Conservation (phyloP, 2,113 vertebrate genomes). For the Gnathonemus longibarbis region DNA sequence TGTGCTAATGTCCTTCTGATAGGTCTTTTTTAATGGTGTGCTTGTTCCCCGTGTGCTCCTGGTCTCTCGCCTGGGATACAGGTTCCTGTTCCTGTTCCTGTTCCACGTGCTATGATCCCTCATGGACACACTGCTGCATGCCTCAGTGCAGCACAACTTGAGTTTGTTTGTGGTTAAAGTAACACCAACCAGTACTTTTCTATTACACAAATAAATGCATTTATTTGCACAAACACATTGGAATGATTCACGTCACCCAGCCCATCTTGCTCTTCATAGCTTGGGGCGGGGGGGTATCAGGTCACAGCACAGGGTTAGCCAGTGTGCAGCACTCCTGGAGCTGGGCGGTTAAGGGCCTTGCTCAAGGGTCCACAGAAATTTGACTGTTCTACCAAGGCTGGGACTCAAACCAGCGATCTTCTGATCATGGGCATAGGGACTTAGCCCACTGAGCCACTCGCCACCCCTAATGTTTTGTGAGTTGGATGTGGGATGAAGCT, state of each 20-base stretch:
- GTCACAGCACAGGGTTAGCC: no score
- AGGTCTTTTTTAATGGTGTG: neutral
- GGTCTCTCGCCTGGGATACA: neutral
- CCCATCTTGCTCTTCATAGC: neutral
- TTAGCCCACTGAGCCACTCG: neutral
- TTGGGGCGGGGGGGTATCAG: neutral
- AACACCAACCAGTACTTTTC: neutral
- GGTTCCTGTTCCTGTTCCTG: neutral
- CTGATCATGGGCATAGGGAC: neutral
- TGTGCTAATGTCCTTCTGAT: neutral
- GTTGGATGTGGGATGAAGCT: neutral
- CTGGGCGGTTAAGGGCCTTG: neutral
- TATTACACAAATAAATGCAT: neutral
- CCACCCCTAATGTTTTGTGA: neutral
- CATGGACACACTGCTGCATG: neutral
- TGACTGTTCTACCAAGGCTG: neutral
- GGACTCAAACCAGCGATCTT: neutral
- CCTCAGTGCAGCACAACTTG: neutral
- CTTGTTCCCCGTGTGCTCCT: neutral
- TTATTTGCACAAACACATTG: neutral
- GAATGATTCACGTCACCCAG: neutral
- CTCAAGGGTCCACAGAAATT: neutral
- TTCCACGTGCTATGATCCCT: neutral
- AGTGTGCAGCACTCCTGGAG: neutral
- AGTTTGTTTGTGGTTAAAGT: neutral